phyloP scores from a whole-genome alignment of 2,797 vertebrate genomes.

The Anabas testudineus region DNA sequence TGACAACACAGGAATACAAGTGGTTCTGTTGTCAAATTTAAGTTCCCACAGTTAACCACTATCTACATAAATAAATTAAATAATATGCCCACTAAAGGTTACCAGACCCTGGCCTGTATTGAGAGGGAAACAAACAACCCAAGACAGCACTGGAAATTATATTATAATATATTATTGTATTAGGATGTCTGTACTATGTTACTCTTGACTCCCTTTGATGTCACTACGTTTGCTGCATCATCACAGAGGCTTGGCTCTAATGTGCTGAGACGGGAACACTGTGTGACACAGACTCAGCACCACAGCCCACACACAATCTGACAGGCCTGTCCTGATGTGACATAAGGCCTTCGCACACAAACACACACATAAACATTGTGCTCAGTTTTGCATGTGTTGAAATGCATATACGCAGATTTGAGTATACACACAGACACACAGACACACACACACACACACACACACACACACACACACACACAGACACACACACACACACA shows the following conservation, averaged over 20 bases:
- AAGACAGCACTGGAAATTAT: not conserved
- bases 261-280: constrained; percentile 61
- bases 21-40: not conserved
- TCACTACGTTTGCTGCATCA: constrained; percentile 38
- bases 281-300: constrained; percentile 54
- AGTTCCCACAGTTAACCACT: constrained; percentile 21
- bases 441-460: constrained; percentile 1
- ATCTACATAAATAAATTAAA: not conserved
- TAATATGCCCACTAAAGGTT: constrained; percentile 7
- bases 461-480: not conserved
- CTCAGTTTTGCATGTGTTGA: constrained; percentile 9
- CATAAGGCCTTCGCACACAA: constrained; percentile 9
- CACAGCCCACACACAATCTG: constrained; percentile 39
- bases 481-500: not conserved
- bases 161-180: not conserved
- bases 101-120: not conserved
- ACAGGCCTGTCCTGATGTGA: constrained; percentile 49
- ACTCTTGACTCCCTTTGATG: constrained; percentile 29
- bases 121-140: constrained; percentile 1
- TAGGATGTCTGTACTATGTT: constrained; percentile 2
- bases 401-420: not conserved
- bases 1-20: not conserved
- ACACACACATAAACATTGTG: not conserved
- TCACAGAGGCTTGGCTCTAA: constrained; percentile 51
- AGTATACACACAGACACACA: not conserved